Percentiles rank a stretch among this genome's conserved stretches.
phyloP scores from a whole-genome alignment of 2,888 invertebrate species.

The Sinopyrophorus schimmeli region DNA sequence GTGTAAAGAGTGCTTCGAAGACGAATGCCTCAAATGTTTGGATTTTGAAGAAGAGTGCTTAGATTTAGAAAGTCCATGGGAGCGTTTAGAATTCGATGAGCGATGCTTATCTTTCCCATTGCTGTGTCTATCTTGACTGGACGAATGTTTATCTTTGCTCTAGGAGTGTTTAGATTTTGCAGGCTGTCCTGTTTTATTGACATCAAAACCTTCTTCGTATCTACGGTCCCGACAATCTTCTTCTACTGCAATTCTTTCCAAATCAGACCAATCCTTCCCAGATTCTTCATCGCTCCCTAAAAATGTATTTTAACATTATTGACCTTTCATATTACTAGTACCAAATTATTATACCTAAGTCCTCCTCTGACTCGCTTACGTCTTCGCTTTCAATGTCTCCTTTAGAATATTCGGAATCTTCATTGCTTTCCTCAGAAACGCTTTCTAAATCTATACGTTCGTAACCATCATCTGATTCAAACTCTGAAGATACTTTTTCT shows the following conservation, averaged over 20 bases:
- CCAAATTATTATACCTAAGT: conserved; percentile 34
- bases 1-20: conserved; percentile 45
- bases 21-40: conserved; percentile 34
- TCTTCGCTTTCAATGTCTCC: conserved; percentile 70
- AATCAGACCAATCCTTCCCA: conserved; percentile 99
- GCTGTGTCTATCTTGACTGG: conserved; percentile 38
- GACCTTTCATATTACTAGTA: no score
- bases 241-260: conserved; percentile 93
- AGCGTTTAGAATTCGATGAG: conserved; percentile 35
- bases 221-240: conserved; percentile 74
- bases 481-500: conserved; percentile 62
- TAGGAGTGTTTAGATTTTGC: conserved; percentile 34
- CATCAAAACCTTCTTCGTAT: conserved; percentile 55
- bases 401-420: conserved; percentile 89
- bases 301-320: not conserved
- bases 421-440: conserved; percentile 75
- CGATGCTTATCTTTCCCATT: conserved; percentile 40
- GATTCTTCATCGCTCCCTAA: conserved; percentile 89
- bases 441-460: conserved; percentile 79
- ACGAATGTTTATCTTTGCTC: conserved; percentile 41
- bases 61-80: conserved; percentile 36
- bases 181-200: conserved; percentile 30
- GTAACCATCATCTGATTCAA: conserved; percentile 68
- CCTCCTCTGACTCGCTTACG: conserved; percentile 66
- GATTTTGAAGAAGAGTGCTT: conserved; percentile 41